Percentiles rank a stretch among this genome's conserved stretches.
Conservation (phyloP, 2,113 vertebrate species). For the Forbesichthys papilliferus region DNA sequence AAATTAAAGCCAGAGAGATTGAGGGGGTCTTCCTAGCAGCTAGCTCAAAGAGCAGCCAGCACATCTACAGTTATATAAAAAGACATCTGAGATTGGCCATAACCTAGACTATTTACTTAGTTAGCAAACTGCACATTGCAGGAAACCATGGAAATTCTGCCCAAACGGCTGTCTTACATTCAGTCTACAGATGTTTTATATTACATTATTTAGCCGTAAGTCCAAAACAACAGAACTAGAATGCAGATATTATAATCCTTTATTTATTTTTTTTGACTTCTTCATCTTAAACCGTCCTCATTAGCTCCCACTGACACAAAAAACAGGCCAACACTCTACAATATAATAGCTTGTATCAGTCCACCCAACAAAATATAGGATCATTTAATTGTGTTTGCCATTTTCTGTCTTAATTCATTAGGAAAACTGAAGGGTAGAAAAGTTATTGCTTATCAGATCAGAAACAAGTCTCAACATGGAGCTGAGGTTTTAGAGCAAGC, state of each 20-base stretch:
- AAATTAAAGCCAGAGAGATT: constrained; percentile 75
- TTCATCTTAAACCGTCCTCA: constrained; percentile 9
- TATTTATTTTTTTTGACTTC: no score
- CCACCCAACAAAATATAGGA: constrained; percentile 29
- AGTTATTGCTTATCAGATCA: constrained; percentile 45
- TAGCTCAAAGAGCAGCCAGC: constrained; percentile 47
- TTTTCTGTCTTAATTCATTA: constrained; percentile 40
- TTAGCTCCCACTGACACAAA: constrained; percentile 40
- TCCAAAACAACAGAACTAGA: no score
- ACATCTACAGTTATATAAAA: constrained; percentile 45
- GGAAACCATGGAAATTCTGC: constrained; percentile 1
- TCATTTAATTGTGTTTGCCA: neutral
- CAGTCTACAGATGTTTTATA: neutral
- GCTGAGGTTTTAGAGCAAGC: constrained; percentile 29
- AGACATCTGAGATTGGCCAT: constrained; percentile 46
- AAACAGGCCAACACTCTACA: constrained; percentile 27
- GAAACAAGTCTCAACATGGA: constrained; percentile 47
- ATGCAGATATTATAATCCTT: no score
- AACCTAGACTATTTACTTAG: constrained; percentile 32
- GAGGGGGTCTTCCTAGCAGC: constrained; percentile 59
- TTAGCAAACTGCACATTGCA: constrained; percentile 33
- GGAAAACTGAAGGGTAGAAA: constrained; percentile 42
- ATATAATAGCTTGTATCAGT: constrained; percentile 39
- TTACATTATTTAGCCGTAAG: no score
- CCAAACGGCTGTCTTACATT: neutral